phyloP scores from a whole-genome alignment of 2,797 vertebrate genomes.

The Pampus argenteus region DNA sequence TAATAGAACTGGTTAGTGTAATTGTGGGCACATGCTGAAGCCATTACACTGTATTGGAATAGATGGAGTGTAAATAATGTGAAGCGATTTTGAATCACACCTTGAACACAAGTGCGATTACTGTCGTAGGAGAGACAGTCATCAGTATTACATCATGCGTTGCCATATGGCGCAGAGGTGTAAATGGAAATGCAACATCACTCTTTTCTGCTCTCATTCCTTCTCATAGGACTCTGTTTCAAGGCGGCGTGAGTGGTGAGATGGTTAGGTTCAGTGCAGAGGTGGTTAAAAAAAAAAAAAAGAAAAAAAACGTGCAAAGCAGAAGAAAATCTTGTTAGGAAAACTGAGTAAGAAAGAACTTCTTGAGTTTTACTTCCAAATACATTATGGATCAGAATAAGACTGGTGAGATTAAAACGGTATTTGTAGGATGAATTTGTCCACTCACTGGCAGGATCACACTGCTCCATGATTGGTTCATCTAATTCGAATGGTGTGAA shows the following conservation, averaged over 20 bases:
- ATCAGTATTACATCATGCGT: constrained; percentile 26
- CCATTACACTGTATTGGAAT: neutral
- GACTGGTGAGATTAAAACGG: neutral
- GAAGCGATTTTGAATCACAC: constrained; percentile 41
- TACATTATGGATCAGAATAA: neutral
- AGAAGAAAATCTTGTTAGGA: neutral
- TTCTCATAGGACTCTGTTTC: no score
- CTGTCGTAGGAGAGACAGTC: constrained; percentile 24
- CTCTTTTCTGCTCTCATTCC: neutral
- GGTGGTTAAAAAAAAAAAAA: no score
- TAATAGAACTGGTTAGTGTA: neutral
- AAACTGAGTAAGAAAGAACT: no score
- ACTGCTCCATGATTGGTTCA: neutral
- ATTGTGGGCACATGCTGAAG: neutral
- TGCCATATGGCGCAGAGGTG: constrained; percentile 13
- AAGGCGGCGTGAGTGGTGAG: neutral
- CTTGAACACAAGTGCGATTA: constrained; percentile 43
- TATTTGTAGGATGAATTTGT: neutral
- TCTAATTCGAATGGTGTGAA: neutral
- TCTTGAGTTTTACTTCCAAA: neutral
- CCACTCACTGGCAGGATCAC: neutral
- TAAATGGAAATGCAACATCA: constrained; percentile 10
- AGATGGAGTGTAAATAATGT: constrained; percentile 39
- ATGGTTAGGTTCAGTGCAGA: neutral
- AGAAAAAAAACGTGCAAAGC: no score